Evolutionary conservation across 2,888 invertebrate genomes (phyloP).

Genomic region (Drosophila pegasa): DNA sequence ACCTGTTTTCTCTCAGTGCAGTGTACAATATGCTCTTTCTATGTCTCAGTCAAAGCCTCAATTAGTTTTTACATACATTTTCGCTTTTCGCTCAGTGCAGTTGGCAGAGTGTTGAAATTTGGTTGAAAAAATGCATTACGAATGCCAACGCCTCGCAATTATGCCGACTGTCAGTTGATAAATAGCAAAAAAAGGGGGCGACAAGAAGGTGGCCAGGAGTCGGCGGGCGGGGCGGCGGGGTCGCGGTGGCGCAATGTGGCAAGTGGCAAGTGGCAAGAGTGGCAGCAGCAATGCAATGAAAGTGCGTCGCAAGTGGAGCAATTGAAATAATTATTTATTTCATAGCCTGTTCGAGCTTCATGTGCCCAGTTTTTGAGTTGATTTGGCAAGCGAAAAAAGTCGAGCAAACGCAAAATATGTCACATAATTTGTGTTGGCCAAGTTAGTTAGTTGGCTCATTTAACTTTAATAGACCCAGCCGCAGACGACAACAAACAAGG

Average conservation of each 20-base stretch:
- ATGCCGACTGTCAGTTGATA: slow-evolving; percentile 45
- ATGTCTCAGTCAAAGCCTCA: not conserved
- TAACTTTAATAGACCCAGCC: slow-evolving; percentile 16
- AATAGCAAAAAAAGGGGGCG: not conserved
- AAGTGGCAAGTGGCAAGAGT: slow-evolving; percentile 27
- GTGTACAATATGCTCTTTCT: not conserved
- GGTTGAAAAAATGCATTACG: slow-evolving; percentile 45
- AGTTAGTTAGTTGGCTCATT: slow-evolving; percentile 26
- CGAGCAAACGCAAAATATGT: slow-evolving; percentile 52
- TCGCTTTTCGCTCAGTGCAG: slow-evolving; percentile 22
- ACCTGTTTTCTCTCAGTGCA: not conserved
- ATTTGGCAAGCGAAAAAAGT: slow-evolving; percentile 58
- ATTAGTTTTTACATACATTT: not conserved
- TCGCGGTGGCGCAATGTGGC: slow-evolving; percentile 4
- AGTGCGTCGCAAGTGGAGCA: slow-evolving; percentile 66
- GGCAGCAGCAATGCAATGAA: slow-evolving; percentile 52
- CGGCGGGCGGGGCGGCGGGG: not conserved
- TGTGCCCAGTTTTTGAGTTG: slow-evolving; percentile 28
- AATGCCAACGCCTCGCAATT: slow-evolving; percentile 60
- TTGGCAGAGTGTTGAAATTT: slow-evolving; percentile 51
- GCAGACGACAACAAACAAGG: slow-evolving; percentile 21
- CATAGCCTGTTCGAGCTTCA: slow-evolving; percentile 32
- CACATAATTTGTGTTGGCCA: slow-evolving; percentile 60
- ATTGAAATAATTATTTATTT: slow-evolving; percentile 69
- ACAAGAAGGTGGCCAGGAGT: not conserved